These are phyloP conservation scores for Diorhabda sublineata DNA, from an alignment of 1,140 invertebrate genomes.

Conservation along the genomic window DNA sequence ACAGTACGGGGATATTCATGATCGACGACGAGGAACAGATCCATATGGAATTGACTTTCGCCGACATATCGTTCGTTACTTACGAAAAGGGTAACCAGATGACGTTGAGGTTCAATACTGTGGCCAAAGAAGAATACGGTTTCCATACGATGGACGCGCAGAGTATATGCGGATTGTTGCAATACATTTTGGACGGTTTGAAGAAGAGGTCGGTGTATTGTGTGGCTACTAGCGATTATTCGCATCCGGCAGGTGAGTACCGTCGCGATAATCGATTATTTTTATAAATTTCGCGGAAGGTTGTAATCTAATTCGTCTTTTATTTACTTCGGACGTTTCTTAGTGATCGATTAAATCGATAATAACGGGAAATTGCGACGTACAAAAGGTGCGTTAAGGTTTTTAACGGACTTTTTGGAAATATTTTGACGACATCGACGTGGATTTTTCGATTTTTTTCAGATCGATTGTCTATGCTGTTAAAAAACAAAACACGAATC, in stretches of 20 bases:
- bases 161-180: conserved; percentile 78
- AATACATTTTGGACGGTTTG: conserved; percentile 81
- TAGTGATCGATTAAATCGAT: too few relatives aligned
- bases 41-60: conserved; percentile 80
- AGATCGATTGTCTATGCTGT: too few relatives aligned
- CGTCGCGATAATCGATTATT: too few relatives aligned
- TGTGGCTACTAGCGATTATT: conserved; percentile 73
- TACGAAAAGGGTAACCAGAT: conserved; percentile 54
- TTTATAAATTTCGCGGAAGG: too few relatives aligned
- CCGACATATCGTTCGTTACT: conserved; percentile 75
- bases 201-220: conserved; percentile 82
- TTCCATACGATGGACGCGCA: conserved; percentile 87
- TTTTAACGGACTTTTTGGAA: too few relatives aligned
- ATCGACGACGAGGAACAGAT: conserved; percentile 91
- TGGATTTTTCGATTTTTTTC: too few relatives aligned
- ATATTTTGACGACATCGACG: too few relatives aligned
- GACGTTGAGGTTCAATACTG: conserved; percentile 52
- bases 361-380: too few relatives aligned
- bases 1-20: conserved; percentile 87
- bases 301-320: too few relatives aligned
- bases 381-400: too few relatives aligned
- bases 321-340: too few relatives aligned
- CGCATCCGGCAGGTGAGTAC: conserved; percentile 54
- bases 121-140: conserved; percentile 84
- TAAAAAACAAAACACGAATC: too few relatives aligned